Conservation (phyloP, 2,888 invertebrate species). For the Macroteleia sp. region DNA sequence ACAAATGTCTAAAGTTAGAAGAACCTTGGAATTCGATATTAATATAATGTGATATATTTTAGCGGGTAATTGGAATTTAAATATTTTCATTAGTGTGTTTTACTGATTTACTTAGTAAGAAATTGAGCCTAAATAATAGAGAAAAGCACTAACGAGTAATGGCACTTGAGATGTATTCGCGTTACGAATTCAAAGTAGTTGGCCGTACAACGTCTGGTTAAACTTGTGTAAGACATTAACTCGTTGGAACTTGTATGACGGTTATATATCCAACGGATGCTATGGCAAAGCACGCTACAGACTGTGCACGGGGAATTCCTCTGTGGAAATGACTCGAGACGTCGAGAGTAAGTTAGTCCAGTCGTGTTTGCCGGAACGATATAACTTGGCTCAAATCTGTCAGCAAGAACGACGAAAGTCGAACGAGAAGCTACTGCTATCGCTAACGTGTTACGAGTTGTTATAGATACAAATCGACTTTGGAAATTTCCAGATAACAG, state of each 20-base stretch:
- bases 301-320: slow-evolving; percentile 24
- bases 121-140: not conserved
- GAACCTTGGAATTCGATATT: too few relatives aligned
- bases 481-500: slow-evolving; percentile 27
- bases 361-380: slow-evolving; percentile 27
- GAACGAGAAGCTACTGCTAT: slow-evolving; percentile 31
- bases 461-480: slow-evolving; percentile 33
- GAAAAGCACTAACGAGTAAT: slow-evolving; percentile 22
- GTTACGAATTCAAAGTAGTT: slow-evolving; percentile 14
- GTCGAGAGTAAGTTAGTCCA: slow-evolving; percentile 19
- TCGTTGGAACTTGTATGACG: slow-evolving; percentile 47
- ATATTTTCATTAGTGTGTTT: too few relatives aligned
- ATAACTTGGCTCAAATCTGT: slow-evolving; percentile 47
- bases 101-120: not conserved
- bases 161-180: slow-evolving; percentile 8
- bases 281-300: too few relatives aligned
- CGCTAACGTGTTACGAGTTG: slow-evolving; percentile 19
- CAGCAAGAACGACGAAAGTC: slow-evolving; percentile 36
- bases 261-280: slow-evolving; percentile 25
- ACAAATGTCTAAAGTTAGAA: too few relatives aligned
- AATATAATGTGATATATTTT: too few relatives aligned
- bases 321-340: slow-evolving; percentile 9
- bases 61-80: too few relatives aligned
- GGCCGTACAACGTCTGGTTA: slow-evolving; percentile 7
- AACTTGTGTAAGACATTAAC: slow-evolving; percentile 46